Evolutionary conservation across 2,888 invertebrate genomes (phyloP), one percentile per base, ranked within the genome.

Genomic region (Timandra comae): DNA sequence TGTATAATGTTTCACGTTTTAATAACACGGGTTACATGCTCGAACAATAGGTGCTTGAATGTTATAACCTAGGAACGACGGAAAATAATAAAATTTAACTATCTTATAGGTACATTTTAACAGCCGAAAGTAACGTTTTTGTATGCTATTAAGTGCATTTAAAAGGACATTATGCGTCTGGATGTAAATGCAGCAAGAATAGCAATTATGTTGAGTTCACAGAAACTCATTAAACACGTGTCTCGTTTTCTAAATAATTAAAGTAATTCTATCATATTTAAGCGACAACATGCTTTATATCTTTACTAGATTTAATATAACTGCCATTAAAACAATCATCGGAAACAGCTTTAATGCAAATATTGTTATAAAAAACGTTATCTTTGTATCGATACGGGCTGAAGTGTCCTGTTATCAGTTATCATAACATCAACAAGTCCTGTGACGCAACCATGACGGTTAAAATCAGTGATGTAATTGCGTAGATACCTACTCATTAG

Each of bases 401-500:
- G 41, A 47, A 52, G 43, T 33, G 36, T 23, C 25, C 12, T 33
- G 35, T 46, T 46, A 50, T 46, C 44, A 44, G 43, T 43, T 41
- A 38, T 39, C 44, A 38, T 38, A 30, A 34, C 21, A 39, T 34
- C 37, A 35, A 29, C 29, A 49, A 48, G 55, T 60, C 63, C 65
- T 52, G 63, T 69, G 63, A 67, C 57, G 61, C 44, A 51, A 47
- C 28, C 29, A 23, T 43, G 47, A 49, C 47, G 51, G 53, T 56
- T 50, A 38, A 59, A 56, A 52, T 56, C 56, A 46, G 50, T 70
- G 65, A 64, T 65, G 61, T 54, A 55, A 62, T 56, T 52, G 37
- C 39, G 41, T 38, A 45, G 42, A 43, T 38, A 32, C 43, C 41
- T 43, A 44, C 33, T 41, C 36, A 46, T 43, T 46, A 49, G 34